Base-by-base conservation (phyloP, 2,113 vertebrate species). In the Elanoides forficatus region DNA sequence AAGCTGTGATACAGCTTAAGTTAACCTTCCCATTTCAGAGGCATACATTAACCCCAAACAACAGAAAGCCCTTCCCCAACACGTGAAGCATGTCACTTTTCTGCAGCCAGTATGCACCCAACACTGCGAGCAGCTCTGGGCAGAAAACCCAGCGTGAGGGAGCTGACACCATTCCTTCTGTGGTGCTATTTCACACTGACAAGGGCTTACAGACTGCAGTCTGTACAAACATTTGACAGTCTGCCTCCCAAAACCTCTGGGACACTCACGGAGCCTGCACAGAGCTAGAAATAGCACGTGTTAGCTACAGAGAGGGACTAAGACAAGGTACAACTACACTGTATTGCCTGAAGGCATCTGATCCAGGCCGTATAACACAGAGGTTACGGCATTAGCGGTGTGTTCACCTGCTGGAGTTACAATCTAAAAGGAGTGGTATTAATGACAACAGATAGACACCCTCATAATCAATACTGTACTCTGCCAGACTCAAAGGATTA, bases 211-310 rank as follows among this genome's bases (percentile, higher is more conserved):
- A 45, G 47, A 20, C 63, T 10, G 30, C n/a, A 53, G 40, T 10
- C 43, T 30, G 18, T 15, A 9, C 2, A 0, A 56, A 26, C 26
- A 15, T 22, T 22, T 53, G 26, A 16, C 81, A 32, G 27, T 17
- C 40, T 66, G 63, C 15, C 53, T 62, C 58, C 59, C 53, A 53
- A 42, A 71, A 66, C n/a, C 60, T 38, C 55, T 25, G 43, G 16
- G 63, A 58, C 13, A 8, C 38, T 17, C 7, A 19, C 1, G 3
- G 26, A 47, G 48, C 17, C 43, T 32, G 27, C 2, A 0, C 0
- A 16, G n/a, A 38, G 38, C n/a, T 68, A 53, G 67, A 34, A 68
- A 26, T 4, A 79, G 43, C 7, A 40, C 7, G 11, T 5, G 7
- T 9, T 8, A 38, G 47, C 42, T 62, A 34, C 26, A 13, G 32